Evolutionary conservation across 2,797 vertebrate species (phyloP).

Genomic region (Lepus townsendii): DNA sequence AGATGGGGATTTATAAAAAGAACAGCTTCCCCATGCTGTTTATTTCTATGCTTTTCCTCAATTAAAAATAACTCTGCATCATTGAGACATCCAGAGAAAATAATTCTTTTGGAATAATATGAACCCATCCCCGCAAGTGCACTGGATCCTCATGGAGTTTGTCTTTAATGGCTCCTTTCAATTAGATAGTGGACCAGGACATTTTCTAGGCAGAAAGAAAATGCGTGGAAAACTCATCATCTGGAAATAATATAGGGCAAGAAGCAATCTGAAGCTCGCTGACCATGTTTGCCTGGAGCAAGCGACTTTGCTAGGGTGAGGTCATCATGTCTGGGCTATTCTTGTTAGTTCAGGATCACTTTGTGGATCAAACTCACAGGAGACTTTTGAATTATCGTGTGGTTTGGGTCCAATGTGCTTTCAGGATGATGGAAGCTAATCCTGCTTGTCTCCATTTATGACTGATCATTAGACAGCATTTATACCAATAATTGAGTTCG

Average conservation of each 20-base stretch:
- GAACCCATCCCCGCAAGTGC: not conserved
- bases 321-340: not conserved
- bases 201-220: not conserved
- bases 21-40: not conserved
- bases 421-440: not conserved
- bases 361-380: not conserved
- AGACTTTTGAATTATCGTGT: not conserved
- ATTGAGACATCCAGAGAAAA: not conserved
- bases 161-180: constrained; percentile 18
- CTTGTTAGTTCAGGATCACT: not conserved
- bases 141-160: not conserved
- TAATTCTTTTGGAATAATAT: not conserved
- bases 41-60: not conserved
- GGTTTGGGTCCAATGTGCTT: not conserved
- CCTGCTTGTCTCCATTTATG: not conserved
- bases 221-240: not conserved
- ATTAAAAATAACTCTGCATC: not conserved
- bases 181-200: not conserved
- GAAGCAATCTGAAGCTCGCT: not conserved
- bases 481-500: constrained; percentile 4
- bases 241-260: not conserved
- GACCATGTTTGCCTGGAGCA: not conserved
- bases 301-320: accelerated
- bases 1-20: not conserved
- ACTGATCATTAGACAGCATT: not conserved